phyloP scores from a whole-genome alignment of 2,888 invertebrate genomes.

The Galerucella pusilla region DNA sequence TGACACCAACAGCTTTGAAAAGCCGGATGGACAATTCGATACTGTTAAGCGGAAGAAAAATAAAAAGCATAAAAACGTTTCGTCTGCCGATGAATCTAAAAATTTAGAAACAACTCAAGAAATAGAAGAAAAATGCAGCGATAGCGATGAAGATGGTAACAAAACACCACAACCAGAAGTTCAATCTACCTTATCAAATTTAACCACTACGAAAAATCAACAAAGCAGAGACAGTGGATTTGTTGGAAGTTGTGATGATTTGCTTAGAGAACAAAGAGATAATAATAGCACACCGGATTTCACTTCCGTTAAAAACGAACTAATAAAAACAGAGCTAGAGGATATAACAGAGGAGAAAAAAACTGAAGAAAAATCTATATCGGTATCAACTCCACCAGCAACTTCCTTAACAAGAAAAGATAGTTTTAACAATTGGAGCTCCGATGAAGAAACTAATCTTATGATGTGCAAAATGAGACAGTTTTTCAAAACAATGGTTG shows the following conservation, averaged over 20 bases:
- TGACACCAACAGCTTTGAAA: slow-evolving; percentile 76
- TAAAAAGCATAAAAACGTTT: slow-evolving; percentile 72
- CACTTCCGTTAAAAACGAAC: slow-evolving; percentile 54
- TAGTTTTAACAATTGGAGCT: slow-evolving; percentile 94
- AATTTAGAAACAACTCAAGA: slow-evolving; percentile 72
- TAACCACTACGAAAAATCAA: slow-evolving; percentile 77
- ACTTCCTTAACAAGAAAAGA: slow-evolving; percentile 82
- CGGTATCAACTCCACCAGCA: slow-evolving; percentile 65
- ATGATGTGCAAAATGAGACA: slow-evolving; percentile 97
- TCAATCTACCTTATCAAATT: slow-evolving; percentile 68
- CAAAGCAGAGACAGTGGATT: slow-evolving; percentile 90
- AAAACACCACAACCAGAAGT: slow-evolving; percentile 76
- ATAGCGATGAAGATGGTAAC: slow-evolving; percentile 74
- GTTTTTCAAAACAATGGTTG: slow-evolving; percentile 92
- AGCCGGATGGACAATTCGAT: slow-evolving; percentile 81
- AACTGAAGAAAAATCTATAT: slow-evolving; percentile 62
- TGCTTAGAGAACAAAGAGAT: slow-evolving; percentile 75
- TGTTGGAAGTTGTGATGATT: slow-evolving; percentile 88
- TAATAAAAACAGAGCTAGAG: slow-evolving; percentile 66
- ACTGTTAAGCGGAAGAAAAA: slow-evolving; percentile 86
- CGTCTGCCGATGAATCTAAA: slow-evolving; percentile 73
- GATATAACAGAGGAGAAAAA: slow-evolving; percentile 72
- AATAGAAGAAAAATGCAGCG: slow-evolving; percentile 67
- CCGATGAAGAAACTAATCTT: slow-evolving; percentile 91
- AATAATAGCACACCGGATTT: slow-evolving; percentile 60